Evolutionary conservation across 1,140 invertebrate species (phyloP), one percentile per base, ranked within the genome.

Genomic region (Ctenoplectra terminalis): DNA sequence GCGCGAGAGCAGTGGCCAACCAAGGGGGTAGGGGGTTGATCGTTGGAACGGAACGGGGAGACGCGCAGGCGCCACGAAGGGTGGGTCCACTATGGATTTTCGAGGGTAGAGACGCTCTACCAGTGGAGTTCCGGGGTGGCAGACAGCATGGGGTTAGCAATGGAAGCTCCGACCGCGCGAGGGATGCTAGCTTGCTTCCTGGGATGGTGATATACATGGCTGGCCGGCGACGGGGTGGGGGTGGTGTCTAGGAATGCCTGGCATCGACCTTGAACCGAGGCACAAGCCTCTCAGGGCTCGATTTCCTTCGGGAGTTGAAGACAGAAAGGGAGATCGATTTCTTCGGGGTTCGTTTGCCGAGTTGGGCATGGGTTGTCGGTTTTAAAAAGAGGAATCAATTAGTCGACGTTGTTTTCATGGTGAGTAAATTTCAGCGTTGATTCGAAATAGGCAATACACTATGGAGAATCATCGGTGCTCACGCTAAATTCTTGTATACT

Each of bases 71-170:
- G 86, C 86, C 54, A 50, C 31, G 71, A 70, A 87, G 86, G 86
- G 86, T 87, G 86, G 86, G 86, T 87, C 86, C 86, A 87, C 86
- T 87, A 87, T 87, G 86, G 86, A 87, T 87, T 87, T 87, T 87
- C 86, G 86, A 84, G 86, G 86, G 82, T 87, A 87, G 86, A 87
- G 78, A 87, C 58, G 75, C 60, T 58, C 54, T 64, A 79, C 48
- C 77, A 63, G 85, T 60, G 82, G 74, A 78, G 82, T 87, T 87
- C 86, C 86, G 86, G 85, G 85, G 86, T 87, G 86, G 82, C 67
- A 87, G 86, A 84, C 85, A 84, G 85, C 63, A 87, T 87, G 85
- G 85, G 81, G 76, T 64, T 40, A 80, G 86, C 81, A 83, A 86
- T 83, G 86, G 85, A 83, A 77, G 85, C 71, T 84, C 69, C 86